Conservation (phyloP, 53 echinoderm and acorn worm genomes). For the Echinarachnius parma region DNA sequence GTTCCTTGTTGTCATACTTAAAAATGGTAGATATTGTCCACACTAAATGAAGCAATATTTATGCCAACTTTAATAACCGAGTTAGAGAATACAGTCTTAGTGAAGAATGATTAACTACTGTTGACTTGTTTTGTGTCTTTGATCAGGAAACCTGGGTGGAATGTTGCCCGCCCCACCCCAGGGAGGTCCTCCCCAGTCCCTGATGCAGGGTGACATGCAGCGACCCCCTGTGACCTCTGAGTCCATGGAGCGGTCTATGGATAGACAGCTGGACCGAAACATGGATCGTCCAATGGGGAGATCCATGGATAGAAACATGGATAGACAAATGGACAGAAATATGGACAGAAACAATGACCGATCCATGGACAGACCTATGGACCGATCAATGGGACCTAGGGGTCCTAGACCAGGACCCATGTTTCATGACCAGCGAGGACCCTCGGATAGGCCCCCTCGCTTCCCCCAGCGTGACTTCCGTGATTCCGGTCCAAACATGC, state of each 20-base stretch:
- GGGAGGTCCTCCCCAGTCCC: constrained; percentile 22
- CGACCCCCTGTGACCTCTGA: too few relatives aligned
- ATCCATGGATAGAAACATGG: neutral
- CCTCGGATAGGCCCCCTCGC: constrained; percentile 3
- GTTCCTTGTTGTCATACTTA: too few relatives aligned
- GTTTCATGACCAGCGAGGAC: constrained; percentile 14
- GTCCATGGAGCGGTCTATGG: neutral
- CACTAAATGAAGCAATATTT: too few relatives aligned
- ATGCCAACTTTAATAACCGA: too few relatives aligned
- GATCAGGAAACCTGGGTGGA: constrained; percentile 11
- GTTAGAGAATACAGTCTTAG: too few relatives aligned
- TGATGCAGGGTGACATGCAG: constrained; percentile 11
- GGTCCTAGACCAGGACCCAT: neutral
- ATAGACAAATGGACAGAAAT: neutral
- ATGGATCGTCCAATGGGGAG: too few relatives aligned
- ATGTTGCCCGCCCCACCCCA: constrained; percentile 54
- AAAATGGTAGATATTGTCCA: too few relatives aligned
- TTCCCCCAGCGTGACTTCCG: constrained; percentile 5
- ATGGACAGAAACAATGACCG: too few relatives aligned
- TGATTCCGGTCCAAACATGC: too few relatives aligned
- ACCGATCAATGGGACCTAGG: neutral
- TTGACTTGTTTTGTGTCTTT: neutral
- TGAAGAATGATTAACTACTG: too few relatives aligned
- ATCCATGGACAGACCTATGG: neutral
- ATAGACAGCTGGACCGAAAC: neutral